Percentiles rank a stretch among this genome's conserved stretches.
These are phyloP conservation scores for Isurus oxyrinchus DNA, from an alignment of 2,113 vertebrate species.

Conservation along the genomic window DNA sequence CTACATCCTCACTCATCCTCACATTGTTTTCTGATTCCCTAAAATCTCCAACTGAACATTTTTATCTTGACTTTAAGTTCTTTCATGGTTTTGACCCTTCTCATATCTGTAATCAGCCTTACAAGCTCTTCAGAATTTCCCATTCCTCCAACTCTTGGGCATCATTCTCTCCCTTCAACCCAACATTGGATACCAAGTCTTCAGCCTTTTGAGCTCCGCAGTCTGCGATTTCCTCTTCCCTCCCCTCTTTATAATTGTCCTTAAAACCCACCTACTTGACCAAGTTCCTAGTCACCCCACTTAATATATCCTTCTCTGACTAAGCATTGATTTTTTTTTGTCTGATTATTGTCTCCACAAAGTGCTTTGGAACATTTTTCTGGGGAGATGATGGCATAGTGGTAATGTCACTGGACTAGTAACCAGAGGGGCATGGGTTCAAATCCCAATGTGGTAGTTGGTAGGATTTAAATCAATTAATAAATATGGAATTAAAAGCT, in stretches of 20 bases:
- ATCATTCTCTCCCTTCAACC: background rate
- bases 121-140: background rate
- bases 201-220: background rate
- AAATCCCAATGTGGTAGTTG: too few relatives aligned
- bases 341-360: background rate
- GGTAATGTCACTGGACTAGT: too few relatives aligned
- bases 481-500: too few relatives aligned
- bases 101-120: background rate
- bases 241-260: background rate
- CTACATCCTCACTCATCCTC: background rate
- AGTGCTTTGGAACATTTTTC: background rate
- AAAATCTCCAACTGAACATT: background rate
- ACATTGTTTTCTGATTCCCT: background rate
- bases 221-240: background rate
- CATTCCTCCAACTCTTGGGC: background rate
- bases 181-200: background rate
- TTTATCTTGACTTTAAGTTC: background rate
- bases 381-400: too few relatives aligned
- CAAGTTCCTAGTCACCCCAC: background rate
- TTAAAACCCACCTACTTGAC: background rate
- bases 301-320: background rate
- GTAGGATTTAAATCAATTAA: too few relatives aligned
- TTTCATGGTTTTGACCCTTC: background rate
- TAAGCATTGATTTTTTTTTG: background rate
- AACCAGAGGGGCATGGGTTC: too few relatives aligned